These are phyloP conservation scores for Embiotoca jacksoni DNA, from an alignment of 2,113 vertebrate species.

Conservation along the genomic window DNA sequence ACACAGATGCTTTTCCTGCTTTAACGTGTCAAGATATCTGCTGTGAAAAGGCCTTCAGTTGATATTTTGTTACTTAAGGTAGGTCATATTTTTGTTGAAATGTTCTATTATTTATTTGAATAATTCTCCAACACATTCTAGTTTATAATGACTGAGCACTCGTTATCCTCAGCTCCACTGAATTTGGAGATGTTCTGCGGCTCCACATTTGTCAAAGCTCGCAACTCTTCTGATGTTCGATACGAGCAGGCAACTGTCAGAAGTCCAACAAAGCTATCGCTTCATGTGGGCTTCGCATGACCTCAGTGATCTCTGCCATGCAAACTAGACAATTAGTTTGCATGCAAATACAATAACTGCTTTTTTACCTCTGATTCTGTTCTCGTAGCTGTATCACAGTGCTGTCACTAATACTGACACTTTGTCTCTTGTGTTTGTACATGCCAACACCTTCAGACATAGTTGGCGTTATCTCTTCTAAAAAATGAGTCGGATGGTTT, in stretches of 20 bases:
- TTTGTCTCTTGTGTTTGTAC: slow-evolving; percentile 15
- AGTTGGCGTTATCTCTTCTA: slow-evolving; percentile 39
- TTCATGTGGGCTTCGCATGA: slow-evolving; percentile 38
- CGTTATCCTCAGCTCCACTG: slow-evolving; percentile 12
- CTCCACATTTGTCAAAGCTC: slow-evolving; percentile 29
- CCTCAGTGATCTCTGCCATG: slow-evolving; percentile 69
- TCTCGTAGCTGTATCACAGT: slow-evolving; percentile 13
- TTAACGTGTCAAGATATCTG: too few species aligned
- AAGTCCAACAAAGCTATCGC: slow-evolving; percentile 40
- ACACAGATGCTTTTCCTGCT: too few species aligned
- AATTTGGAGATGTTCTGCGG: not conserved
- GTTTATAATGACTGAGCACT: slow-evolving; percentile 38
- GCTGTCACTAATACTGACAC: slow-evolving; percentile 14
- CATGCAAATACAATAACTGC: slow-evolving; percentile 81
- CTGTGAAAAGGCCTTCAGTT: slow-evolving; percentile 1
- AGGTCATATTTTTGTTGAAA: slow-evolving; percentile 9
- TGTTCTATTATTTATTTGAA: slow-evolving; percentile 15
- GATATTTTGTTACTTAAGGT: slow-evolving; percentile 6
- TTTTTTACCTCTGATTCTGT: slow-evolving; percentile 53
- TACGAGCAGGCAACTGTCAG: slow-evolving; percentile 8
- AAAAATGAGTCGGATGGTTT: slow-evolving; percentile 29
- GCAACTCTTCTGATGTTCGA: slow-evolving; percentile 23
- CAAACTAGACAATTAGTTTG: slow-evolving; percentile 70
- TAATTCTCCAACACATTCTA: not conserved
- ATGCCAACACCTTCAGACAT: slow-evolving; percentile 14